phyloP scores from a whole-genome alignment of 23 tunicate species.

The Corella eumyota region DNA sequence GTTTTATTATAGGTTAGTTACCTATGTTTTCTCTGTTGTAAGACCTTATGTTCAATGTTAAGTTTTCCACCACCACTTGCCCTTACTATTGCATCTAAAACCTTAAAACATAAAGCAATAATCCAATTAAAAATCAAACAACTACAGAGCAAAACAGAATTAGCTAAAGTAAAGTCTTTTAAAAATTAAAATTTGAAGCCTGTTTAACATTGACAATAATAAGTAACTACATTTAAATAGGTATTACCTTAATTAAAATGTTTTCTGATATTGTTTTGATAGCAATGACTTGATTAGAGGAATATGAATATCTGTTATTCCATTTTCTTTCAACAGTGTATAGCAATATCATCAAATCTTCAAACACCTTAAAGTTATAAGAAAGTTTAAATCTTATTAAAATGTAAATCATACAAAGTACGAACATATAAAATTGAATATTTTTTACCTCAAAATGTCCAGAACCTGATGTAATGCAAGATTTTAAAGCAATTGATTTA shows the following conservation, averaged over 20 bases:
- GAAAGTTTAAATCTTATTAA: background rate
- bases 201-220: background rate
- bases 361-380: constrained; percentile 37
- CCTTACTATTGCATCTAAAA: constrained; percentile 44
- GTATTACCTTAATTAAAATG: constrained; percentile 19
- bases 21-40: too few species aligned
- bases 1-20: too few species aligned
- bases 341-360: constrained; percentile 61
- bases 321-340: constrained; percentile 26
- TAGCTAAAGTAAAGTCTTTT: background rate
- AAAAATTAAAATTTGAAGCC: background rate
- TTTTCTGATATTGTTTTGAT: constrained; percentile 19
- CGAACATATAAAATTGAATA: too few species aligned
- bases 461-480: constrained; percentile 62
- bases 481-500: constrained; percentile 46
- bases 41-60: too few species aligned
- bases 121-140: background rate
- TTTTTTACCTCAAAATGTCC: constrained; percentile 86
- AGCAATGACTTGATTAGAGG: constrained; percentile 5
- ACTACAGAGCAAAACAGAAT: background rate
- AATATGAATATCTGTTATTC: background rate
- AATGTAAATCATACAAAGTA: background rate
- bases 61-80: constrained; percentile 24
- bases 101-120: constrained; percentile 15
- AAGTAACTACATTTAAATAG: background rate